Evolutionary conservation across 2,888 invertebrate species (phyloP).

Genomic region (Apotomis betuletana): DNA sequence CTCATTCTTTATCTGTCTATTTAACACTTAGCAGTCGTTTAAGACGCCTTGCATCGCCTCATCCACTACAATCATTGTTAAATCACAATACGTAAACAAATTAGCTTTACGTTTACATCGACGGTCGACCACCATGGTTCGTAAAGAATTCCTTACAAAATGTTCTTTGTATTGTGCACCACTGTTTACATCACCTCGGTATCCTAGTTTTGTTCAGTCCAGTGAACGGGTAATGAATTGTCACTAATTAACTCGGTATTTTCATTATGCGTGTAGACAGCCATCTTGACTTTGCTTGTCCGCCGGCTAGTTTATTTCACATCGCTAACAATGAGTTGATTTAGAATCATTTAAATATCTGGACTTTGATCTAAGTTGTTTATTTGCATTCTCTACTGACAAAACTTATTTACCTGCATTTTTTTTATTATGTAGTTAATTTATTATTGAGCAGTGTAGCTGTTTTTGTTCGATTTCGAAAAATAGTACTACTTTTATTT

Average conservation of each 20-base stretch:
- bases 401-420: background rate
- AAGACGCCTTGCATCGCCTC: conserved; percentile 20
- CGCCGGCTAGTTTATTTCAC: conserved; percentile 34
- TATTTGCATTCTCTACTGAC: conserved; percentile 1
- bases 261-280: conserved; percentile 34
- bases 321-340: conserved; percentile 34
- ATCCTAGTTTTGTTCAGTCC: conserved; percentile 43
- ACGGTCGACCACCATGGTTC: conserved; percentile 53
- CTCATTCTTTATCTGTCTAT: conserved; percentile 34
- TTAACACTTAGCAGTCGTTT: conserved; percentile 36
- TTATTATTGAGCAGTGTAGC: background rate
- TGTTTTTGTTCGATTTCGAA: too few species aligned
- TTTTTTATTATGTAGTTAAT: background rate
- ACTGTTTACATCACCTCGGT: conserved; percentile 23
- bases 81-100: conserved; percentile 33
- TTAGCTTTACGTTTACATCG: conserved; percentile 43
- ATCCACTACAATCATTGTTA: conserved; percentile 25
- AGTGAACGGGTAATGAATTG: conserved; percentile 41
- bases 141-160: conserved; percentile 58
- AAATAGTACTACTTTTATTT: background rate
- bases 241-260: conserved; percentile 40
- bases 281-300: conserved; percentile 37
- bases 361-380: conserved; percentile 32
- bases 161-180: conserved; percentile 42
- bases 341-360: conserved; percentile 34